Base-by-base conservation (phyloP, 2,113 vertebrate species). In the Oreotrochilus melanogaster region DNA sequence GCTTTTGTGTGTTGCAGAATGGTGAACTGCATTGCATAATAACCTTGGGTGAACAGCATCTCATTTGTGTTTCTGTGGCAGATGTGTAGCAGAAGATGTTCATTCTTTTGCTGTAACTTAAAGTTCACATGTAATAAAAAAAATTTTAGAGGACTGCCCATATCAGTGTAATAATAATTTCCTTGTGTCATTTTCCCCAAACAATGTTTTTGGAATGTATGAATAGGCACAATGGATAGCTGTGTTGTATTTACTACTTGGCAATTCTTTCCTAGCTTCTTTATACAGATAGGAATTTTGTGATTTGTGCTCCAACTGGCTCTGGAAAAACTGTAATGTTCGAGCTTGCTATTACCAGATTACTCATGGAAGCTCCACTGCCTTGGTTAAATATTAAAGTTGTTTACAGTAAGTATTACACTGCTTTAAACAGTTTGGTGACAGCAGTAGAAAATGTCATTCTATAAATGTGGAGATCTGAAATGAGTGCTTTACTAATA, bases 321-420 rank as follows among this genome's bases (percentile, higher is more conserved):
- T 99, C 99, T 95, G 99, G 99, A 82, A 99, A 99, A 98, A 99
- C 99, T 10, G 99, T 99, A 18, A 96, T 99, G 78, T 99, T 99
- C 35, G 99, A 99, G 96, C 95, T 99, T 72, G 99, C 99, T 79
- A 99, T 99, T 96, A 98, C 99, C 92, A 99, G 98, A 90, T 97
- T 99, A 80, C 97, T 99, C 84, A 99, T 99, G 98, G 98, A 99
- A 97, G 98, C 97, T 30, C 97, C 98, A 69, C 98, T 99, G 85
- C 99, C 99, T 56, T 99, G 99, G 99, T 97, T 96, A 84, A 98
- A 98, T 87, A 97, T 99, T 97, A 99, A 99, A 98, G 98, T 98
- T 98, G 99, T 99, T 80, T 99, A 99, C 86, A 98, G 99, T 99
- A 97, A 98, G 99, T 98, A 95, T 91, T 85, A 39, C 45, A 31